phyloP scores from a whole-genome alignment of 2,797 vertebrate genomes.

The Rhynchonycteris naso region DNA sequence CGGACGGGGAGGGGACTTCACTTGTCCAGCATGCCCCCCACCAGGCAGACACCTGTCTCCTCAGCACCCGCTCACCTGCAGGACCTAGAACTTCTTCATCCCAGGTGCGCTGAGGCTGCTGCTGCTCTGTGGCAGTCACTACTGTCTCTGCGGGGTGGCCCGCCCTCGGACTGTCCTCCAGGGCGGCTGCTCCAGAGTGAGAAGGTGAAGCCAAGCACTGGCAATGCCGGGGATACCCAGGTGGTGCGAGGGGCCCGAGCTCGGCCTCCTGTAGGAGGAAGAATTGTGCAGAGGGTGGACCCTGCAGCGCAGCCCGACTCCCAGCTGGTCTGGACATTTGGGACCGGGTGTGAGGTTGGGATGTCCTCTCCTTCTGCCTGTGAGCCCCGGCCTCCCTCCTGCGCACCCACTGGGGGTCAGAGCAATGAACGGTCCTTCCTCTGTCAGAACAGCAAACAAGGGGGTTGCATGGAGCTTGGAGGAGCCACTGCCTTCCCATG shows the following conservation, averaged over 20 bases:
- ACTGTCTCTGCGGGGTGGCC: not conserved
- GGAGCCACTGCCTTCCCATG: not conserved
- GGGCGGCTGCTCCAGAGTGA: not conserved
- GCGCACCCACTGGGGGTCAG: not conserved
- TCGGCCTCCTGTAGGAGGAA: not conserved
- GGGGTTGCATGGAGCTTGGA: not conserved
- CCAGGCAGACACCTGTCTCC: not conserved
- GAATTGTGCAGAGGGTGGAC: too few relatives aligned
- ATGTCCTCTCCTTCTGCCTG: not conserved
- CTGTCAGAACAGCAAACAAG: not conserved
- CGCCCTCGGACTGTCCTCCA: not conserved
- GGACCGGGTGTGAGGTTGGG: not conserved
- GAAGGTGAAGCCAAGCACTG: not conserved
- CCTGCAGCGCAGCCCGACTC: accelerated
- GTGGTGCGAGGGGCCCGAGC: not conserved
- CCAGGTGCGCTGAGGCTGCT: not conserved
- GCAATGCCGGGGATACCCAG: not conserved
- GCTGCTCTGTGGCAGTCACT: not conserved
- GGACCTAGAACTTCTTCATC: not conserved
- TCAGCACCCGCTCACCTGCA: accelerated
- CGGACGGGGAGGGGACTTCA: not conserved
- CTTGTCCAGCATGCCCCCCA: not conserved
- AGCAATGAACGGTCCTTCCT: accelerated
- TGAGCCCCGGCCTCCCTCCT: not conserved
- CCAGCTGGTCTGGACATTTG: not conserved